Percentiles rank a stretch among this genome's conserved stretches.
Evolutionary conservation across 1,140 invertebrate genomes (phyloP).

Genomic region (Steinernema feltiae): DNA sequence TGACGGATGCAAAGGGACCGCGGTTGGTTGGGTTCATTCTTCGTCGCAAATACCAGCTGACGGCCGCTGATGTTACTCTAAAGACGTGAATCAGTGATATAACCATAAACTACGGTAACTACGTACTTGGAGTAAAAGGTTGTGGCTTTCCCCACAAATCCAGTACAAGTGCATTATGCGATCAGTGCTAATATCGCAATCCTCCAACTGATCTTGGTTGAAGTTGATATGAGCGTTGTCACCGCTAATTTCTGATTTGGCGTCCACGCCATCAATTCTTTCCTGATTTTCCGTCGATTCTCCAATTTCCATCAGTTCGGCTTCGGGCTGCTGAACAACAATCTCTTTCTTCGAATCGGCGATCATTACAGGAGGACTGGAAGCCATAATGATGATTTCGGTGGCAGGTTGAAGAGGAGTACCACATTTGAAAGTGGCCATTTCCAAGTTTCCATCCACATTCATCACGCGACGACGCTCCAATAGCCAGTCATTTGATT

Average conservation of each 20-base stretch:
- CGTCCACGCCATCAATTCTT: too few species aligned
- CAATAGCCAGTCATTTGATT: too few species aligned
- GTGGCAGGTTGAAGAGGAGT: not conserved
- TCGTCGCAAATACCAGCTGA: not conserved
- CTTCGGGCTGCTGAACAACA: not conserved
- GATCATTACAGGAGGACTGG: not conserved
- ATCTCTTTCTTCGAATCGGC: not conserved
- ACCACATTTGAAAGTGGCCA: slow-evolving; percentile 10
- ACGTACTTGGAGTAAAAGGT: not conserved
- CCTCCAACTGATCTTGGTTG: not conserved
- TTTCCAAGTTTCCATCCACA: not conserved
- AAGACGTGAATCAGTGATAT: not conserved
- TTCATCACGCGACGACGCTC: not conserved
- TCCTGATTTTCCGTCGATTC: too few species aligned
- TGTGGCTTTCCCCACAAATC: not conserved
- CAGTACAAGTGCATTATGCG: not conserved
- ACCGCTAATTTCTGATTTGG: not conserved
- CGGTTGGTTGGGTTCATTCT: not conserved
- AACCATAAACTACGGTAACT: not conserved
- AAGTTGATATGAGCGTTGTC: not conserved
- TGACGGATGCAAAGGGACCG: not conserved
- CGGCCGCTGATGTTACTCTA: not conserved
- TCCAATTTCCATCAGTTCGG: too few species aligned
- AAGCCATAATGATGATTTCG: not conserved
- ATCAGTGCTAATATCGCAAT: not conserved